Conservation (phyloP, 2,888 invertebrate species). For the Sphecodes monilicornis region DNA sequence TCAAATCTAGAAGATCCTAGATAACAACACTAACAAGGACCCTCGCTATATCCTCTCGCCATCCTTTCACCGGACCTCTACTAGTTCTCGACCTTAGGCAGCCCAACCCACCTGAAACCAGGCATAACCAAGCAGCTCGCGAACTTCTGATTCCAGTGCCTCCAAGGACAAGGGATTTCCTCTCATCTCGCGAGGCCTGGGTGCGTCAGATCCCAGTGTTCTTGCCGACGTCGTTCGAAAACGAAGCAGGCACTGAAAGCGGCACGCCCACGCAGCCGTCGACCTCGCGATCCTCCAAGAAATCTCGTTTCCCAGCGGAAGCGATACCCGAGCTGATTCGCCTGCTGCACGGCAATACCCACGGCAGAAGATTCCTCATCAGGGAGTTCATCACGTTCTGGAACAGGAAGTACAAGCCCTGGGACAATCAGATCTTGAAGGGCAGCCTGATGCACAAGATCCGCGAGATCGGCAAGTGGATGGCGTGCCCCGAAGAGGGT, state of each 20-base stretch:
- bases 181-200: constrained; percentile 79
- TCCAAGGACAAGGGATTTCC: constrained; percentile 71
- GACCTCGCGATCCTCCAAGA: constrained; percentile 74
- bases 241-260: constrained; percentile 31
- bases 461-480: constrained; percentile 87
- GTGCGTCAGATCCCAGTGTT: constrained; percentile 76
- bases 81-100: not conserved
- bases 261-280: constrained; percentile 28
- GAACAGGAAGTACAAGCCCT: constrained; percentile 82
- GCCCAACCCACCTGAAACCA: not conserved
- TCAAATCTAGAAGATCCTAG: too few relatives aligned
- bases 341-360: constrained; percentile 88
- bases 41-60: too few relatives aligned
- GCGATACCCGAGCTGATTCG: constrained; percentile 88
- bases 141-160: constrained; percentile 70
- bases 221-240: constrained; percentile 47
- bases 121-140: too few relatives aligned
- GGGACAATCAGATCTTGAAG: constrained; percentile 82
- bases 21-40: too few relatives aligned
- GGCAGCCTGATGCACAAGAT: constrained; percentile 85
- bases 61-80: too few relatives aligned
- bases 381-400: constrained; percentile 88
- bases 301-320: constrained; percentile 84
- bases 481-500: constrained; percentile 86
- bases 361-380: constrained; percentile 86